A percentile compares a stretch with the other conserved stretches of the same genome.
Conservation (phyloP, 53 echinoderm and acorn worm species). For the Astropecten irregularis region DNA sequence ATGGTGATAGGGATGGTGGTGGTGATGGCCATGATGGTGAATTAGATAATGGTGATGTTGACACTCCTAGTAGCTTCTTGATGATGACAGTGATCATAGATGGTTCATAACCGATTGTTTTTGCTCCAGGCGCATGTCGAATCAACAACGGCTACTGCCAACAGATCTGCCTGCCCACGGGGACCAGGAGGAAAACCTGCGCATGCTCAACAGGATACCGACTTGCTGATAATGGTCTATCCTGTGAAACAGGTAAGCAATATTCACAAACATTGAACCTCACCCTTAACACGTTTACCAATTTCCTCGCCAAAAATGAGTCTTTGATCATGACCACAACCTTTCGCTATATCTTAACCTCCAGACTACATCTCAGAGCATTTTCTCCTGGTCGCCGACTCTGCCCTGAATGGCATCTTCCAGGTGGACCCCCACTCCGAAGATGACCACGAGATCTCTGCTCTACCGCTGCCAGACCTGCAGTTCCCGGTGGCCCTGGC, state of each 20-base stretch:
- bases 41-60: no score
- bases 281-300: no score
- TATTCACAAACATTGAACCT: no score
- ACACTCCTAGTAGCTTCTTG: no score
- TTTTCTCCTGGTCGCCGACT: slow-evolving; percentile 75
- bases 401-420: slow-evolving; percentile 64
- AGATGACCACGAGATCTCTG: slow-evolving; percentile 24
- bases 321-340: no score
- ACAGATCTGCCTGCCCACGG: slow-evolving; percentile 68
- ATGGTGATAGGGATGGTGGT: no score
- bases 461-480: slow-evolving; percentile 64
- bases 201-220: slow-evolving; percentile 75
- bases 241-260: slow-evolving; percentile 70
- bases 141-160: slow-evolving; percentile 67
- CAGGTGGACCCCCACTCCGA: slow-evolving; percentile 44
- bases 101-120: no score
- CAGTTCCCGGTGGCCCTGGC: slow-evolving; percentile 70
- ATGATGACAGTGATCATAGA: no score
- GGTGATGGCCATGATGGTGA: no score
- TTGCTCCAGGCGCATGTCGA: no score
- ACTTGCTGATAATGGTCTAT: slow-evolving; percentile 37
- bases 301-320: no score
- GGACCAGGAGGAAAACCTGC: slow-evolving; percentile 33
- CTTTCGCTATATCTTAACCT: background rate
- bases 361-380: slow-evolving; percentile 57